Evolutionary conservation across 2,888 invertebrate genomes (phyloP).

Genomic region (Cataglyphis cursor): DNA sequence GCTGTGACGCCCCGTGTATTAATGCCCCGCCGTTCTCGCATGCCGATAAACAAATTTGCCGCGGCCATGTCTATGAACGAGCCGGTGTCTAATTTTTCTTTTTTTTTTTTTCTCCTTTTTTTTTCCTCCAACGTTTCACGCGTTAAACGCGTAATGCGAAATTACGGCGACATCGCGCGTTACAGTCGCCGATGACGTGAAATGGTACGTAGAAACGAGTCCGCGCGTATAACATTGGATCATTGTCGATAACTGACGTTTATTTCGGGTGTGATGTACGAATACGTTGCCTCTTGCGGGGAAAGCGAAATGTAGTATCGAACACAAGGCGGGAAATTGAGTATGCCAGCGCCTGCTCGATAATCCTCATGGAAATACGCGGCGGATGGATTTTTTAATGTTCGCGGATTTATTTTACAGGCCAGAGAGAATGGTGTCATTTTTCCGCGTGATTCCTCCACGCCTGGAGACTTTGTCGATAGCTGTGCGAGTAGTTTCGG

Average conservation of each 20-base stretch:
- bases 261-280: slow-evolving; percentile 54
- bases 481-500: slow-evolving; percentile 30
- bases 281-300: slow-evolving; percentile 53
- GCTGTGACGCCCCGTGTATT: slow-evolving; percentile 81
- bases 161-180: slow-evolving; percentile 71
- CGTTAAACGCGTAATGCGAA: slow-evolving; percentile 70
- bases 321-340: slow-evolving; percentile 57
- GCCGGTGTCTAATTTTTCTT: slow-evolving; percentile 66
- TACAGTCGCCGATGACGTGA: slow-evolving; percentile 56
- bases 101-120: not conserved
- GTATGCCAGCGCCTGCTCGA: slow-evolving; percentile 31
- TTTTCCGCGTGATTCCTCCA: slow-evolving; percentile 43
- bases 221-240: slow-evolving; percentile 34
- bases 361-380: slow-evolving; percentile 26
- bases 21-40: slow-evolving; percentile 73
- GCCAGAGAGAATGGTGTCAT: slow-evolving; percentile 54
- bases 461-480: slow-evolving; percentile 36
- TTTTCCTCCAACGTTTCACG: slow-evolving; percentile 15
- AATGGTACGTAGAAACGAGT: slow-evolving; percentile 33
- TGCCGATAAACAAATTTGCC: slow-evolving; percentile 81
- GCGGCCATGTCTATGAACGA: slow-evolving; percentile 62
- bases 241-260: slow-evolving; percentile 58
- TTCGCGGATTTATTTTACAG: slow-evolving; percentile 51
- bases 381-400: slow-evolving; percentile 56
- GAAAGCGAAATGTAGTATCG: slow-evolving; percentile 37